Conservation (phyloP, 2,888 invertebrate species). For the Anoplius nigerrimus region DNA sequence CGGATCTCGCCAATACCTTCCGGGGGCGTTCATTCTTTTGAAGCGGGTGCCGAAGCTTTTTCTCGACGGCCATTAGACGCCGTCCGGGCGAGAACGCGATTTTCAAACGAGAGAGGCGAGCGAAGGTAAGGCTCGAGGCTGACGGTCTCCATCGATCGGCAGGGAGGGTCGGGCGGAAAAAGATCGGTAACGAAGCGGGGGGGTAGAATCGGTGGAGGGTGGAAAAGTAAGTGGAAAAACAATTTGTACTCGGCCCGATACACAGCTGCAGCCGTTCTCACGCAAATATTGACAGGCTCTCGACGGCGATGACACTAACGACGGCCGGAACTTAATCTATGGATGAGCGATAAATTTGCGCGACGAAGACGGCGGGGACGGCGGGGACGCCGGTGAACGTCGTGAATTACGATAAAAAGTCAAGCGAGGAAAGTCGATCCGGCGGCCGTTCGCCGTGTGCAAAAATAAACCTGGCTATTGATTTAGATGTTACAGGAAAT, state of each 20-base stretch:
- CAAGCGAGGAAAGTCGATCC: constrained; percentile 15
- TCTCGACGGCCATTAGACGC: too few relatives aligned
- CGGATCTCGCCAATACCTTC: too few relatives aligned
- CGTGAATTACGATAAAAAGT: constrained; percentile 4
- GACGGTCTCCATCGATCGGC: constrained; percentile 17
- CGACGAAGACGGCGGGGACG: constrained; percentile 27
- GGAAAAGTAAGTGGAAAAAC: background rate
- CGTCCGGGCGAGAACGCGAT: background rate
- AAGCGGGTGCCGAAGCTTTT: too few relatives aligned
- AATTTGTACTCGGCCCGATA: constrained; percentile 2
- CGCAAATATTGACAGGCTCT: constrained; percentile 29
- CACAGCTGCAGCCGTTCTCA: constrained; percentile 32
- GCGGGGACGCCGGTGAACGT: constrained; percentile 19
- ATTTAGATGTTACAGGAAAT: constrained; percentile 13
- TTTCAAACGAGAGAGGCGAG: background rate
- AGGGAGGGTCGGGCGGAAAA: background rate
- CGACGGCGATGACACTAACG: constrained; percentile 28
- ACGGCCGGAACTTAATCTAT: constrained; percentile 12
- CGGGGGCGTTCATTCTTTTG: too few relatives aligned
- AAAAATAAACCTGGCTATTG: constrained; percentile 19
- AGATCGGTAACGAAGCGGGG: background rate
- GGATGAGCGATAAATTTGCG: constrained; percentile 23
- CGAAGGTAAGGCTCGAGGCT: background rate
- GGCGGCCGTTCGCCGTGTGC: constrained; percentile 8
- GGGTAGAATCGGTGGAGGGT: too few relatives aligned